phyloP scores from a whole-genome alignment of 2,888 invertebrate genomes.

The Oscheius sp. region DNA sequence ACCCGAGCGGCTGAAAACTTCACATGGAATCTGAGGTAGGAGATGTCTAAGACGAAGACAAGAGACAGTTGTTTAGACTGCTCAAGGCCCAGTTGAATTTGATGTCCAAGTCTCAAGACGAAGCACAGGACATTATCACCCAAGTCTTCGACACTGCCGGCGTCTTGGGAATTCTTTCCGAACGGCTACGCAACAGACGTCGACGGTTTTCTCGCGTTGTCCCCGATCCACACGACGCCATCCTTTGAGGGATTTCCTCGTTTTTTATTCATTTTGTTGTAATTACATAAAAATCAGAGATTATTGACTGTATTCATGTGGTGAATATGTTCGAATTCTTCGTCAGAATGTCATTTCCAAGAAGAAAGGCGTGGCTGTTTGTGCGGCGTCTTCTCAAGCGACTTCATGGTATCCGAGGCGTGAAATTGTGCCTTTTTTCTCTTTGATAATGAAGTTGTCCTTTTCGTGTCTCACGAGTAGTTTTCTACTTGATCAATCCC shows the following conservation, averaged over 20 bases:
- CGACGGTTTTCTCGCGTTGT: slow-evolving; percentile 56
- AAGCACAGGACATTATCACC: slow-evolving; percentile 76
- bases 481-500: too few relatives aligned
- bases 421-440: slow-evolving; percentile 1
- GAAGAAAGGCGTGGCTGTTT: too few relatives aligned
- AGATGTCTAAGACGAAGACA: not conserved
- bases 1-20: slow-evolving; percentile 58
- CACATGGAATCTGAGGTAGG: slow-evolving; percentile 52
- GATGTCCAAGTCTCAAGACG: slow-evolving; percentile 76
- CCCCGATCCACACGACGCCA: slow-evolving; percentile 56
- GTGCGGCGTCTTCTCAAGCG: too few relatives aligned
- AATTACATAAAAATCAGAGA: too few relatives aligned
- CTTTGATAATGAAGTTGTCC: too few relatives aligned
- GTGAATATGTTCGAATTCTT: too few relatives aligned
- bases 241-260: slow-evolving; percentile 40
- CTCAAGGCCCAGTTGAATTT: slow-evolving; percentile 78
- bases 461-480: too few relatives aligned
- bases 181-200: slow-evolving; percentile 45
- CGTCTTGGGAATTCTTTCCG: slow-evolving; percentile 55
- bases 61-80: slow-evolving; percentile 72
- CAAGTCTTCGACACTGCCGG: slow-evolving; percentile 73
- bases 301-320: too few relatives aligned
- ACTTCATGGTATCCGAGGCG: not conserved
- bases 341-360: too few relatives aligned
- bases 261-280: not conserved